These are phyloP conservation scores for Girardia tigrina DNA, from an alignment of 2,888 invertebrate species.

Conservation along the genomic window DNA sequence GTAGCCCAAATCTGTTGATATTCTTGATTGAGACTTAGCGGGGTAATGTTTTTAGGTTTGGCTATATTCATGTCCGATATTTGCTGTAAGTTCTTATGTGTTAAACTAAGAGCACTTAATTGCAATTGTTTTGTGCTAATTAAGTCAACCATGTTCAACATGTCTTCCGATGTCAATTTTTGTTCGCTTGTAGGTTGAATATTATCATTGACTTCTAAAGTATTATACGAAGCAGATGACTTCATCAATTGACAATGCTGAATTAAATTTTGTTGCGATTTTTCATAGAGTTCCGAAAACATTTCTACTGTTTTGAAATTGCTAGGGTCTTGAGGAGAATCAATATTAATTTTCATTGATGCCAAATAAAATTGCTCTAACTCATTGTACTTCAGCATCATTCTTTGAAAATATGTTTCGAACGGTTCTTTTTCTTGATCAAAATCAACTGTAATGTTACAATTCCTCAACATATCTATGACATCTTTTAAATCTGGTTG, in stretches of 20 bases:
- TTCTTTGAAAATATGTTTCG: background rate
- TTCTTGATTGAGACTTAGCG: background rate
- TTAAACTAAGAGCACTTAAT: background rate
- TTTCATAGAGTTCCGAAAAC: background rate
- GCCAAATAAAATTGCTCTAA: conserved; percentile 8
- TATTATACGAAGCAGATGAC: background rate
- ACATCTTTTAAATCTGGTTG: background rate
- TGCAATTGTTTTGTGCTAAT: background rate
- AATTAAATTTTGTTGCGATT: background rate
- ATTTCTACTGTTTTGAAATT: background rate
- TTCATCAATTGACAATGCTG: background rate
- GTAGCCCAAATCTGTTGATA: background rate
- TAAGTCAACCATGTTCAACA: background rate
- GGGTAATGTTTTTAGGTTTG: background rate
- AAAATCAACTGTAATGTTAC: background rate
- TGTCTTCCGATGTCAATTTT: background rate
- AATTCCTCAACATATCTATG: background rate
- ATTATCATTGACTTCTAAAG: background rate
- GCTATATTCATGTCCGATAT: background rate
- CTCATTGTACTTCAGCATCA: background rate
- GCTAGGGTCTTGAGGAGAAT: background rate
- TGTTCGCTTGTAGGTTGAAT: background rate
- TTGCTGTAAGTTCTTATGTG: background rate
- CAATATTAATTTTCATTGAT: background rate
- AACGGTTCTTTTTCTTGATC: background rate